Conservation (phyloP, 2,888 invertebrate genomes). For the Octonoba sinensis region DNA sequence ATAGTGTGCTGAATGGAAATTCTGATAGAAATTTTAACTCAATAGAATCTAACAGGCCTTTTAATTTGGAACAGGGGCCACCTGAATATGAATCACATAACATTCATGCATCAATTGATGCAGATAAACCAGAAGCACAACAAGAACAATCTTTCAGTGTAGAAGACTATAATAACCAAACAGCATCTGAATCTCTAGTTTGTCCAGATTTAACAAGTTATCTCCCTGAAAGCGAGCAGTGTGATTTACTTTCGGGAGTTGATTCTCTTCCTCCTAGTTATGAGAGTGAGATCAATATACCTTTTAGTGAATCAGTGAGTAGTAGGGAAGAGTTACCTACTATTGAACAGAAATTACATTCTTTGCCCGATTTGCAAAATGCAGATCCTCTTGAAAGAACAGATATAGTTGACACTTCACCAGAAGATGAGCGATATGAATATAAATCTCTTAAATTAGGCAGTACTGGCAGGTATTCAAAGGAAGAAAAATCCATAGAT, state of each 20-base stretch:
- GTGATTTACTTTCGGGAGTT: constrained; percentile 35
- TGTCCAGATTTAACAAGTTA: constrained; percentile 56
- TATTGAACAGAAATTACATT: constrained; percentile 29
- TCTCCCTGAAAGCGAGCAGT: constrained; percentile 64
- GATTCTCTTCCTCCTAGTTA: constrained; percentile 54
- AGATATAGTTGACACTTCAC: constrained; percentile 60
- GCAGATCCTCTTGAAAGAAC: constrained; percentile 54
- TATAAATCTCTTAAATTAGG: constrained; percentile 30
- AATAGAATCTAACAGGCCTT: neutral
- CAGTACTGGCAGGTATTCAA: constrained; percentile 1
- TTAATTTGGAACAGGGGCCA: constrained; percentile 14
- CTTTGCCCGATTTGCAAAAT: constrained; percentile 39
- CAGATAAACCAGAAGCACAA: constrained; percentile 59
- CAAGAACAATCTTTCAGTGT: constrained; percentile 50
- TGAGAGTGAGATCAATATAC: constrained; percentile 57
- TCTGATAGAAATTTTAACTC: neutral
- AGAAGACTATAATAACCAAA: constrained; percentile 22
- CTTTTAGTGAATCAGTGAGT: constrained; percentile 36
- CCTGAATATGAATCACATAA: constrained; percentile 42
- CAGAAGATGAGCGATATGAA: constrained; percentile 64
- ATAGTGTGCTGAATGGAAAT: neutral
- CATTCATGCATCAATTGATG: constrained; percentile 23
- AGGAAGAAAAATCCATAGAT: constrained; percentile 13
- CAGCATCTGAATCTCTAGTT: constrained; percentile 37
- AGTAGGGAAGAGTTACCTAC: constrained; percentile 39